A percentile compares a stretch with the other conserved stretches of the same genome.
These are phyloP conservation scores for Willisornis vidua DNA, from an alignment of 2,113 vertebrate genomes.

Conservation along the genomic window DNA sequence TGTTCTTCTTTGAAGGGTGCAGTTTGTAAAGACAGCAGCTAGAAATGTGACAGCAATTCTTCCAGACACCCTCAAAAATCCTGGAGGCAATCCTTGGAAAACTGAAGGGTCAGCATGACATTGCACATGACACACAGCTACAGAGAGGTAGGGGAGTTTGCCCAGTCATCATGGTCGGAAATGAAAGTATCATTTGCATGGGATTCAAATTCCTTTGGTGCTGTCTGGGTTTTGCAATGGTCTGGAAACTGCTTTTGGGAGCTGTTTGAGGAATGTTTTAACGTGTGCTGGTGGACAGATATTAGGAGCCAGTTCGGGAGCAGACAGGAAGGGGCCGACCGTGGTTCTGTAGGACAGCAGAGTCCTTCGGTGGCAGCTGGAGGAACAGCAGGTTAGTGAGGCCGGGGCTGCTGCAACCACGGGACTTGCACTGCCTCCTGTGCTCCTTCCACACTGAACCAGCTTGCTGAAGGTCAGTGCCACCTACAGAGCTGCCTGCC, in stretches of 20 bases:
- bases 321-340: not conserved
- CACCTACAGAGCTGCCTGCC: not conserved
- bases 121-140: not conserved
- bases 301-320: not conserved
- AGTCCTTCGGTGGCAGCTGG: not conserved
- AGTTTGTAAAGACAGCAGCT: not conserved
- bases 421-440: not conserved
- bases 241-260: not conserved
- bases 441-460: not conserved
- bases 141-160: not conserved
- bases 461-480: not conserved
- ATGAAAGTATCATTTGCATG: not conserved
- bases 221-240: not conserved
- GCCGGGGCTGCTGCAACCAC: accelerated
- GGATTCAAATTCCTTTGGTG: not conserved
- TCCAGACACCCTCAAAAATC: not conserved
- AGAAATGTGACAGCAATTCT: not conserved
- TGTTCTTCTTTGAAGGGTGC: not conserved
- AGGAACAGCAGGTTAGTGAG: not conserved
- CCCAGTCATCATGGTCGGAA: not conserved
- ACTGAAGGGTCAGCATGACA: not conserved
- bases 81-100: not conserved
- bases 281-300: not conserved
- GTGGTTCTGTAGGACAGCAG: not conserved
- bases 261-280: not conserved